Evolutionary conservation across 1,140 invertebrate species (phyloP), one percentile per base, ranked within the genome.

Genomic region (Rhynchophorus ferrugineus): DNA sequence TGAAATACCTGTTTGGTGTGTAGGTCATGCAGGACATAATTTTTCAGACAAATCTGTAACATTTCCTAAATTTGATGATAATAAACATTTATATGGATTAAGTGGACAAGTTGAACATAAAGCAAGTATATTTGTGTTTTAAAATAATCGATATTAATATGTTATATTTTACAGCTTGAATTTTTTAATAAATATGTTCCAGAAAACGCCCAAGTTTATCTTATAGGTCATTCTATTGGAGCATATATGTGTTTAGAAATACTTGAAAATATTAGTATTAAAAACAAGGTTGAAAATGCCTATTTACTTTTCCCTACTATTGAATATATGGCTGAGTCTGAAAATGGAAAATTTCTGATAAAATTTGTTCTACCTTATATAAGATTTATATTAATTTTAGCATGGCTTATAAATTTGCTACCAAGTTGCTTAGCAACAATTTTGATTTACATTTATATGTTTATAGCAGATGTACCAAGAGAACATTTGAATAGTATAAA

Each of bases 151-250:
- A 14, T 22, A 44, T 49, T 58, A 14, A 53, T 49, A 19, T 57
- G 24, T 56, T 35, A 14, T 43, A 9, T 59, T 21, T 68, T 67
- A 34, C 37, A 78, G 75, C 59, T 78, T 9, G 74, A 79, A 37
- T 91, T 92, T 68, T 81, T 92, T 35, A 73, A 79, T 49, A 75
- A 81, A 49, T 82, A 82, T 61, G 71, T 90, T 45, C 85, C 88
- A 3, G 57, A 71, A 29, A 72, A 83, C 68, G 75, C 78, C 0
- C 78, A 76, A 60, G 63, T 94, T 2, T 79, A 88, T 68, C 60
- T 91, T 0, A 75, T 93, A 56, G 89, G 85, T 1, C 90, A 93
- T 75, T 93, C 90, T 0, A 85, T 92, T 61, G 90, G 90, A 1
- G 75, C 78, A 54, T 89, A 89, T 76, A 83, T 91, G 54, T 76